Base-by-base conservation (phyloP, 2,113 vertebrate species). In the Caloenas nicobarica region DNA sequence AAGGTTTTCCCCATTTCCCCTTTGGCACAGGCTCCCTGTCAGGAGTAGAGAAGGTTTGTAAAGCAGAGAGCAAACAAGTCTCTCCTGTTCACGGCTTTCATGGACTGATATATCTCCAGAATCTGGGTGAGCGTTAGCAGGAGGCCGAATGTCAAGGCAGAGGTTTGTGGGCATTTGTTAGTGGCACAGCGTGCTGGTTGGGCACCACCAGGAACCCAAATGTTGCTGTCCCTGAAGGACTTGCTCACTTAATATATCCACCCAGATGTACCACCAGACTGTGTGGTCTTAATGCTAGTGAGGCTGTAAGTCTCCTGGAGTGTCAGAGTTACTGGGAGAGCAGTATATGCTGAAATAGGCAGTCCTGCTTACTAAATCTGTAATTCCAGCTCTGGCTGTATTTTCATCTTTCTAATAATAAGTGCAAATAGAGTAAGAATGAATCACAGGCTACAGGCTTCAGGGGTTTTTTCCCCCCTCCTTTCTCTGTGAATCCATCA, bases 401-500 rank as follows among this genome's bases (percentile, higher is more conserved):
- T 97, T 97, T 97, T 97, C 57, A 5, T 97, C 93, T 92, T 96
- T 97, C 95, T 96, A 95, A 97, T 95, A 97, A 95, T 93, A 96
- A 92, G 93, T 87, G 78, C 85, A 95, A 96, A 95, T 95, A 96
- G 91, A 95, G 93, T 95, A 93, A 91, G 94, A 93, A 97, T 96
- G 96, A 96, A 95, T 97, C 95, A 97, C 79, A 89, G 74, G 88
- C 90, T 93, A 36, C 77, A 78, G 69, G 92, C 93, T 95, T 81
- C 73, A 82, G 89, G 66, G 29, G 1, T 48, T 50, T 93, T 91
- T 88, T 68, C 1, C 6, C 66, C 29, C 78, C 62, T 88, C 73
- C 58, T 88, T 96, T 91, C 91, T 65, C 84, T 89, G 68, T 0
- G 13, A 95, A 95, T 94, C 70, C 31, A 46, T 95, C 89, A 53